A percentile compares a stretch with the other conserved stretches of the same genome.
Conservation (phyloP, 1,140 invertebrate species). For the Drosophila prosaltans region DNA sequence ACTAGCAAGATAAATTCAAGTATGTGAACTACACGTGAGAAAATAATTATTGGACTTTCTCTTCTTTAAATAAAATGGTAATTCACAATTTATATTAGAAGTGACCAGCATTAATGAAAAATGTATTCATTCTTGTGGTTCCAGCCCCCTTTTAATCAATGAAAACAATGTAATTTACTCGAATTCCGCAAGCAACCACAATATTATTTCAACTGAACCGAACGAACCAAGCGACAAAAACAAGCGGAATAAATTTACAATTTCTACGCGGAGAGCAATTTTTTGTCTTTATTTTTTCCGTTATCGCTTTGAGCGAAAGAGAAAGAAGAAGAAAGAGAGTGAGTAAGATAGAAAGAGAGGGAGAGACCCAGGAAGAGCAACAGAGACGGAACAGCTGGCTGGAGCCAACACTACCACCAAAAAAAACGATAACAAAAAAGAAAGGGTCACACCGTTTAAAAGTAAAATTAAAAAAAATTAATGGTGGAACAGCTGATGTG, state of each 20-base stretch:
- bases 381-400: constrained; percentile 9
- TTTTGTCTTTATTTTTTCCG: constrained; percentile 1
- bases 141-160: constrained; percentile 3
- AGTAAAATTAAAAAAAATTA: not conserved
- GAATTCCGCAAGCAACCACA: constrained; percentile 16
- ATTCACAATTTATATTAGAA: not conserved
- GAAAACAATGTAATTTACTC: constrained; percentile 15
- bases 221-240: constrained; percentile 16
- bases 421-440: not conserved
- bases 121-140: not conserved
- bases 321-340: not conserved
- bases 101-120: not conserved
- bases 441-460: constrained; percentile 1
- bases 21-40: constrained; percentile 11
- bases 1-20: not conserved
- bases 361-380: not conserved
- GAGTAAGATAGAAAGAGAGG: not conserved
- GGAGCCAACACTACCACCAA: not conserved
- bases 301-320: not conserved
- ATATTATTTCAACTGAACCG: constrained; percentile 3
- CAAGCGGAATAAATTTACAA: constrained; percentile 7
- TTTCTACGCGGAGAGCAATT: constrained; percentile 8
- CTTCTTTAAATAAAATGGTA: not conserved
- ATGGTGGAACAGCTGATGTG: not conserved
- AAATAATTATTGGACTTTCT: constrained; percentile 1